Conservation (phyloP, 2,888 invertebrate species). For the Calliscelio sp. region DNA sequence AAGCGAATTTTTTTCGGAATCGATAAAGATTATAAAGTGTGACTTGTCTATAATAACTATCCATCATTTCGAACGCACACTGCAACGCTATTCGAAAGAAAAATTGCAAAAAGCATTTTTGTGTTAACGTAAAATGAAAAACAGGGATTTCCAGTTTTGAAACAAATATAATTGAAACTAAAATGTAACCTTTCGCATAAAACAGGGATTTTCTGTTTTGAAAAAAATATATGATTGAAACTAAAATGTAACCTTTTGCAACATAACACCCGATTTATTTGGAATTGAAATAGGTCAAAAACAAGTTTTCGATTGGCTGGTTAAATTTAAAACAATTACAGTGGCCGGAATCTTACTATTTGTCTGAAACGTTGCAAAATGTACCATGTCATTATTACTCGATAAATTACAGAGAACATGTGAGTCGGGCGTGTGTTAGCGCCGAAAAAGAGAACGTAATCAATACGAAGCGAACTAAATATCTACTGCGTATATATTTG, state of each 20-base stretch:
- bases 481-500: constrained; percentile 58
- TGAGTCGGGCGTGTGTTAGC: not conserved
- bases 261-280: not conserved
- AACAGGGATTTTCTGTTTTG: too few relatives aligned
- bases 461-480: constrained; percentile 56
- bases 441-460: constrained; percentile 48
- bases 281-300: not conserved
- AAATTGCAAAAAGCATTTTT: too few relatives aligned
- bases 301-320: constrained; percentile 12
- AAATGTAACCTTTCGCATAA: too few relatives aligned
- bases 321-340: constrained; percentile 23
- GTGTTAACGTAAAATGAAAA: too few relatives aligned
- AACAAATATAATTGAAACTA: too few relatives aligned
- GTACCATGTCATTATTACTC: constrained; percentile 50
- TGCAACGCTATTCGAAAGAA: too few relatives aligned
- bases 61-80: too few relatives aligned
- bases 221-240: too few relatives aligned
- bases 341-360: not conserved
- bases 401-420: constrained; percentile 42
- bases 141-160: too few relatives aligned
- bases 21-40: constrained; percentile 11
- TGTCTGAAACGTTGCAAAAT: constrained; percentile 48
- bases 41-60: too few relatives aligned
- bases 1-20: constrained; percentile 59
- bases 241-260: too few relatives aligned